A percentile compares a stretch with the other conserved stretches of the same genome.
phyloP scores from a whole-genome alignment of 2,113 vertebrate species.

The Chlorodrepanis virens region DNA sequence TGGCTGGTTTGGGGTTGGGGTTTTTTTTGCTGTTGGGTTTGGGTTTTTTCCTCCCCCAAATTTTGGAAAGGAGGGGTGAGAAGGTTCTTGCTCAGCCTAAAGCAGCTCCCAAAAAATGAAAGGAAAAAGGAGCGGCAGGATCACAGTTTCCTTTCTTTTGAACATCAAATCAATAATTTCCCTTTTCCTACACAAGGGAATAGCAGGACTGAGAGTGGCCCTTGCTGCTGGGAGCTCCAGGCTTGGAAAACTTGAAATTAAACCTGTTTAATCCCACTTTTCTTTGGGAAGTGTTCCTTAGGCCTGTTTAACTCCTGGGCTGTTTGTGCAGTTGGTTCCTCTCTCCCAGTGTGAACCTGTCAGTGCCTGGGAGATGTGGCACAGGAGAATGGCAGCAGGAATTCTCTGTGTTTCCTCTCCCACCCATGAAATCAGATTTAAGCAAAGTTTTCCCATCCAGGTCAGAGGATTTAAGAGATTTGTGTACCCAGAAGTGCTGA shows the following conservation, averaged over 20 bases:
- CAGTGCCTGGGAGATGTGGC: neutral
- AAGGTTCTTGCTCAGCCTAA: neutral
- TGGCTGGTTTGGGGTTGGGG: neutral
- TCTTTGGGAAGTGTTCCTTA: neutral
- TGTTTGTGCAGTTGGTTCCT: neutral
- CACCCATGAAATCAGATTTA: fast-evolving
- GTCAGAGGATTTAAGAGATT: neutral
- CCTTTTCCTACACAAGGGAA: neutral
- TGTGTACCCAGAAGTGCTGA: neutral
- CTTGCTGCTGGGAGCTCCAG: neutral
- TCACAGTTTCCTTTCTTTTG: neutral
- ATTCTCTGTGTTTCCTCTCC: neutral
- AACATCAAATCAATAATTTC: neutral
- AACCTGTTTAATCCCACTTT: neutral
- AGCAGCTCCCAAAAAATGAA: neutral
- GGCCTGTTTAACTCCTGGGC: neutral
- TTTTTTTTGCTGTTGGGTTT: neutral
- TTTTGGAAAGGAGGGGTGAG: neutral
- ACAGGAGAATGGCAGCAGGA: neutral
- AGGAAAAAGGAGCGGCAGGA: neutral
- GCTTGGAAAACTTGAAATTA: neutral
- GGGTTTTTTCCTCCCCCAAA: neutral
- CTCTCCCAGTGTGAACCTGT: neutral
- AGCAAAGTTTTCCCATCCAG: neutral
- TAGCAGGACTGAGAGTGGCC: neutral